Evolutionary conservation across 2,113 vertebrate genomes (phyloP).

Genomic region (Tachuris rubrigastra): DNA sequence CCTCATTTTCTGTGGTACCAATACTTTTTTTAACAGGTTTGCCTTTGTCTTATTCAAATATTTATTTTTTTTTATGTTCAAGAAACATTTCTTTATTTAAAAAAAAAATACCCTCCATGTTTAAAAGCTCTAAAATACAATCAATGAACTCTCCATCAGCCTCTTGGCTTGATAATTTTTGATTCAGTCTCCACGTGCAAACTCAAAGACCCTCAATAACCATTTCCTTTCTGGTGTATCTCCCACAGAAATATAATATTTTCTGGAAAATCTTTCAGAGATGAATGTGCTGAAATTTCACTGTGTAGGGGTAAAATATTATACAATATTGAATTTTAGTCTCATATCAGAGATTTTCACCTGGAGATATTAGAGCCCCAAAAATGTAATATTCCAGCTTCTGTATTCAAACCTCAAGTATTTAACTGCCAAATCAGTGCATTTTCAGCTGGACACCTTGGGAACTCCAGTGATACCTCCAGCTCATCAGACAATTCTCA

Average conservation of each 20-base stretch:
- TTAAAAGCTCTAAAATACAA: neutral
- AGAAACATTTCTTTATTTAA: neutral
- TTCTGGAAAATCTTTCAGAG: neutral
- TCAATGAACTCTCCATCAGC: neutral
- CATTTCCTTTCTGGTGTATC: neutral
- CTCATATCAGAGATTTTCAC: conserved; percentile 9
- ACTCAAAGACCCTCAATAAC: neutral
- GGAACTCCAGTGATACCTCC: neutral
- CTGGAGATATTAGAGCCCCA: conserved; percentile 3
- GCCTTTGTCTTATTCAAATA: neutral
- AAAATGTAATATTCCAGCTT: conserved; percentile 38
- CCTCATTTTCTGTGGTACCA: neutral
- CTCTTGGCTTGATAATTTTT: neutral
- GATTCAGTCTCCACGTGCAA: neutral
- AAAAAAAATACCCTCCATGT: neutral
- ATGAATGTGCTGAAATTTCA: conserved; percentile 29
- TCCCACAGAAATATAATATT: neutral
- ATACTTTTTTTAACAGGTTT: neutral
- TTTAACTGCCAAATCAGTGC: conserved; percentile 42
- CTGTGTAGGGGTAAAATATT: conserved; percentile 2
- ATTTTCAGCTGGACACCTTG: neutral
- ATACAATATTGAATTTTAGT: conserved; percentile 17
- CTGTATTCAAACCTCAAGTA: neutral
- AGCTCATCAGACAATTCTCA: conserved; percentile 2
- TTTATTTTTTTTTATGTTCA: neutral